Evolutionary conservation across 2,888 invertebrate genomes (phyloP).

Genomic region (Peribatodes rhomboidaria): DNA sequence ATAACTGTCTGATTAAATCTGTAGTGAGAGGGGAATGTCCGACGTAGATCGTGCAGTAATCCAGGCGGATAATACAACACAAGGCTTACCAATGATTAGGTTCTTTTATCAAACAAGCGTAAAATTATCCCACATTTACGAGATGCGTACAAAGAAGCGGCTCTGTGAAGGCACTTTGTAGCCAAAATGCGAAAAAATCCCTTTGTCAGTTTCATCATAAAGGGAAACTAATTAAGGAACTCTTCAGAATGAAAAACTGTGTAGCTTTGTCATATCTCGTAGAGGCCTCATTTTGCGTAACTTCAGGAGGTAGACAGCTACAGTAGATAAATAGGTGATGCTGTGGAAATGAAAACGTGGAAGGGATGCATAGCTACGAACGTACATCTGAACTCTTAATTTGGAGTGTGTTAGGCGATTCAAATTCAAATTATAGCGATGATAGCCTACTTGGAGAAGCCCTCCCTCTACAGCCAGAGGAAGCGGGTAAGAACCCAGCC

Average conservation of each 20-base stretch:
- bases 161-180: conserved; percentile 35
- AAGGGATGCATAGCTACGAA: neutral
- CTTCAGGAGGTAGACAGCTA: neutral
- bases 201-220: conserved; percentile 39
- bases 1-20: neutral
- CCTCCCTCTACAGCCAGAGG: too few species aligned
- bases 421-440: too few species aligned
- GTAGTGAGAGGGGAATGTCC: neutral
- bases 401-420: too few species aligned
- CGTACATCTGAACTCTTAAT: too few species aligned
- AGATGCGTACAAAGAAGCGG: conserved; percentile 37
- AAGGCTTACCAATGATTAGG: conserved; percentile 19
- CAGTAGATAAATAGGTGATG: neutral
- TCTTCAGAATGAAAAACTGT: conserved; percentile 34
- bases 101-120: conserved; percentile 28
- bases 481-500: too few species aligned
- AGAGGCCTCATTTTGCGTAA: conserved; percentile 16
- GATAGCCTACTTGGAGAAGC: too few species aligned
- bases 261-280: conserved; percentile 22
- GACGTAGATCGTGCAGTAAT: neutral
- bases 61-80: conserved; percentile 14
- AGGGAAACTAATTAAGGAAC: conserved; percentile 42
- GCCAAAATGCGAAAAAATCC: conserved; percentile 39
- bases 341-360: neutral
- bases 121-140: conserved; percentile 35